Conservation (phyloP, 2,888 invertebrate genomes). For the Andrena trimmerana region DNA sequence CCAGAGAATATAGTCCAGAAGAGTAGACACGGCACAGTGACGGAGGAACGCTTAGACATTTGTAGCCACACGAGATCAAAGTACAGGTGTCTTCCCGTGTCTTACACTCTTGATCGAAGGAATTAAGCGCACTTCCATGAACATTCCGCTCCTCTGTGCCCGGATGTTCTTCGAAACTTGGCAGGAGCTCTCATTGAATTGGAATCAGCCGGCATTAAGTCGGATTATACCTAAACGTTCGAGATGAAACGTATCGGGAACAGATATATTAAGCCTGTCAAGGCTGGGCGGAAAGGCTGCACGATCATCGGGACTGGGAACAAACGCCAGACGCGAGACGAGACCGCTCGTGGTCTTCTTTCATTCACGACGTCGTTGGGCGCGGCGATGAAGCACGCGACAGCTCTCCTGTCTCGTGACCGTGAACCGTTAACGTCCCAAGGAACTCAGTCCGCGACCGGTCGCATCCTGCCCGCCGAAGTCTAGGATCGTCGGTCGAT, state of each 20-base stretch:
- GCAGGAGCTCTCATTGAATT: constrained; percentile 55
- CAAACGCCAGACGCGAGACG: constrained; percentile 60
- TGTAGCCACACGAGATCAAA: not conserved
- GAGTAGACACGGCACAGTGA: not conserved
- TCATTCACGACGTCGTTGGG: constrained; percentile 65
- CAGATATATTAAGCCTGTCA: constrained; percentile 61
- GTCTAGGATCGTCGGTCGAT: constrained; percentile 55
- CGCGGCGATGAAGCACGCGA: constrained; percentile 65
- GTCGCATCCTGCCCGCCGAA: constrained; percentile 47
- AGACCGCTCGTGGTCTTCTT: constrained; percentile 56
- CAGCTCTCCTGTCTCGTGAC: constrained; percentile 64
- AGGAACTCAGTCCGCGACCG: constrained; percentile 62
- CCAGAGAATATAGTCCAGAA: not conserved
- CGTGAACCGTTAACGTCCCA: constrained; percentile 67
- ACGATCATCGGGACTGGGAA: constrained; percentile 57
- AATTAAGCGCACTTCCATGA: constrained; percentile 51
- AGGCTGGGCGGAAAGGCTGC: constrained; percentile 50
- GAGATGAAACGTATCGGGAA: constrained; percentile 44
- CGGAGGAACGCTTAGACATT: not conserved
- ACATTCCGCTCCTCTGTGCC: not conserved
- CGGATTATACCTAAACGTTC: constrained; percentile 60
- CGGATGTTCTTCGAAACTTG: constrained; percentile 29
- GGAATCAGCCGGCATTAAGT: constrained; percentile 58
- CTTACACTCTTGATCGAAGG: constrained; percentile 24
- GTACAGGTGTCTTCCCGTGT: not conserved